These are phyloP conservation scores for Ochlodes sylvanus DNA, from an alignment of 2,888 invertebrate genomes.

Conservation along the genomic window DNA sequence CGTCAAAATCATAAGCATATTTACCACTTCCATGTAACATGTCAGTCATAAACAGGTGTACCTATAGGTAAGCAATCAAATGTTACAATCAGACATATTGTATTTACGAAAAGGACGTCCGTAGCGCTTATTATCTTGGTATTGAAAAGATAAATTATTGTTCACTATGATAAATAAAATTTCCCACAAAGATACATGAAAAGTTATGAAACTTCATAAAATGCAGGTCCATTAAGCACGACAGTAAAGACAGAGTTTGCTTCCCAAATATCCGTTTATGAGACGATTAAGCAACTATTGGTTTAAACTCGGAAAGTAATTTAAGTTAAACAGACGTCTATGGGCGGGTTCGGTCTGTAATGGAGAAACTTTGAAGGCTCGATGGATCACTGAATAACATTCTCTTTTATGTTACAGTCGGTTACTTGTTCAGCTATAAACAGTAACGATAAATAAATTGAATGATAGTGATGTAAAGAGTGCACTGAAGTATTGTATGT, in stretches of 20 bases:
- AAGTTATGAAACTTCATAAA: slow-evolving; percentile 5
- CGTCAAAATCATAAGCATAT: neutral
- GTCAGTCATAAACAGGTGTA: too few species aligned
- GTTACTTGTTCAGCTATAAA: slow-evolving; percentile 3
- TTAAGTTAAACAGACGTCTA: slow-evolving; percentile 58
- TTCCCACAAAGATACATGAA: neutral
- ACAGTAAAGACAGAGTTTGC: slow-evolving; percentile 29
- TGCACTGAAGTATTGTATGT: too few species aligned
- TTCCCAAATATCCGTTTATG: slow-evolving; percentile 43
- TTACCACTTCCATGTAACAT: too few species aligned
- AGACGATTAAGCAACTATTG: slow-evolving; percentile 51
- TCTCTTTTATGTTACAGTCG: slow-evolving; percentile 28
- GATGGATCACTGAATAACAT: slow-evolving; percentile 55
- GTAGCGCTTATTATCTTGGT: neutral
- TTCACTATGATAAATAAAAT: neutral
- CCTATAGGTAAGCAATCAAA: too few species aligned
- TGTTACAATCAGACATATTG: too few species aligned
- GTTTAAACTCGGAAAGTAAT: slow-evolving; percentile 57
- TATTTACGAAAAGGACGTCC: too few species aligned
- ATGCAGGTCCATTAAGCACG: slow-evolving; percentile 16
- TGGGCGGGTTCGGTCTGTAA: slow-evolving; percentile 50
- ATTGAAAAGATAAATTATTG: neutral
- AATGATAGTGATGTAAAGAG: neutral
- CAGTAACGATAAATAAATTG: neutral
- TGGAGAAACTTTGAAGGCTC: slow-evolving; percentile 52